These are phyloP conservation scores for Ostrea denselamellosa DNA, from an alignment of 1,140 invertebrate species.

Conservation along the genomic window DNA sequence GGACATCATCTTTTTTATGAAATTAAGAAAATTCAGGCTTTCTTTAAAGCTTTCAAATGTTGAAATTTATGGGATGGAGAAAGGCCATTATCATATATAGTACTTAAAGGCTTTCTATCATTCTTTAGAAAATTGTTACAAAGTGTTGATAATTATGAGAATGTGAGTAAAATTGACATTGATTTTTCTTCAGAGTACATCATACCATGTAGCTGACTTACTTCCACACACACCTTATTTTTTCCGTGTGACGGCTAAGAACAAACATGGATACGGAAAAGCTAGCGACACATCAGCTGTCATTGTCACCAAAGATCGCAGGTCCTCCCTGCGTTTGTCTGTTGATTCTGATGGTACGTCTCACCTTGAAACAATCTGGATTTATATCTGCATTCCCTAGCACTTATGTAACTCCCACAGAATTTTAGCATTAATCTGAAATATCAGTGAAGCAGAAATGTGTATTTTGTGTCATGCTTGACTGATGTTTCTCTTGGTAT, in stretches of 20 bases:
- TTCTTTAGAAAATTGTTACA: too few relatives aligned
- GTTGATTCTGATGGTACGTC: slow-evolving; percentile 73
- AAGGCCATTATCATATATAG: too few relatives aligned
- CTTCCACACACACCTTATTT: slow-evolving; percentile 90
- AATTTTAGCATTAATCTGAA: neutral
- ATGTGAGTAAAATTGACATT: neutral
- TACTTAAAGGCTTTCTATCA: too few relatives aligned
- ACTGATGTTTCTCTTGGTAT: neutral
- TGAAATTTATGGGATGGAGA: too few relatives aligned
- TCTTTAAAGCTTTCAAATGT: too few relatives aligned
- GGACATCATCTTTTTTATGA: too few relatives aligned
- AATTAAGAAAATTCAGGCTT: too few relatives aligned
- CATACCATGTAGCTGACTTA: slow-evolving; percentile 82
- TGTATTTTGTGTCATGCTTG: slow-evolving; percentile 8
- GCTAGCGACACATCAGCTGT: slow-evolving; percentile 81
- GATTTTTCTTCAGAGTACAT: slow-evolving; percentile 82
- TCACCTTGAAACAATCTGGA: neutral
- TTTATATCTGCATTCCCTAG: neutral
- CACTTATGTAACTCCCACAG: slow-evolving; percentile 2
- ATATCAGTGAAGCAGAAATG: slow-evolving; percentile 5
- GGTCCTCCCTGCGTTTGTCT: slow-evolving; percentile 56
- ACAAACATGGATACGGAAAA: slow-evolving; percentile 96
- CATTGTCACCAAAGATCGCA: slow-evolving; percentile 65
- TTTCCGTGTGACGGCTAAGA: slow-evolving; percentile 98
- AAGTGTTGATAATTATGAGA: too few relatives aligned